Conservation (phyloP, 2,888 invertebrate genomes). For the Thera obeliscata region DNA sequence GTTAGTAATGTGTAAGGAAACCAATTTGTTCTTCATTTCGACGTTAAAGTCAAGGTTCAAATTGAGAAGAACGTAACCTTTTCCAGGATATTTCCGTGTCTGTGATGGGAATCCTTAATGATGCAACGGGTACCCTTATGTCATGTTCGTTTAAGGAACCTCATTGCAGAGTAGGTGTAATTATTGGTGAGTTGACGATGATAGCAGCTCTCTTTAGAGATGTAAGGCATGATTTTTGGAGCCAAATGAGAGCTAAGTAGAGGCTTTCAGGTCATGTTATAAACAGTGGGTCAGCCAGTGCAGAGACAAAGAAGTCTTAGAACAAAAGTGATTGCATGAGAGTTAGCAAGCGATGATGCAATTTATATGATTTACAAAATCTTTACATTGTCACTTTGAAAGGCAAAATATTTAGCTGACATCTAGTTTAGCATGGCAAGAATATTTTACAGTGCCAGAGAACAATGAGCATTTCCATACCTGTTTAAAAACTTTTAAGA, state of each 20-base stretch:
- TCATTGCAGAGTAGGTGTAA: conserved; percentile 91
- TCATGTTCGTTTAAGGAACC: conserved; percentile 94
- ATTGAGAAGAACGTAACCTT: conserved; percentile 50
- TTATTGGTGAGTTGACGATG: conserved; percentile 89
- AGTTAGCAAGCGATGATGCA: too few species aligned
- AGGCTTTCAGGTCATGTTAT: conserved; percentile 61
- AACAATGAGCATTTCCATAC: not conserved
- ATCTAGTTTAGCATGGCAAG: not conserved
- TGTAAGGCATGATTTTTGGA: conserved; percentile 69
- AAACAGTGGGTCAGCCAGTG: conserved; percentile 36
- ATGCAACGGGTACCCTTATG: conserved; percentile 97
- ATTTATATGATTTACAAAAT: not conserved
- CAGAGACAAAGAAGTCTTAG: not conserved
- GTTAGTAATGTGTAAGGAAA: not conserved
- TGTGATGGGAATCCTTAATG: conserved; percentile 96
- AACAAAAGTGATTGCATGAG: not conserved
- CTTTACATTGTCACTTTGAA: too few species aligned
- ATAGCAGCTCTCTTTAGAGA: conserved; percentile 65
- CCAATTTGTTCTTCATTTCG: not conserved
- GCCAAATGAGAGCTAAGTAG: conserved; percentile 70
- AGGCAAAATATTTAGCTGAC: not conserved
- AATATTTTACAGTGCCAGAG: not conserved
- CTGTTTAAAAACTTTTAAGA: not conserved
- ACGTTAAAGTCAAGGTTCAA: conserved; percentile 10
- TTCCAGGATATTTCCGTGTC: conserved; percentile 91